A percentile compares a stretch with the other conserved stretches of the same genome.
Evolutionary conservation across 2,113 vertebrate genomes (phyloP).

Genomic region (Halichoerus grypus): DNA sequence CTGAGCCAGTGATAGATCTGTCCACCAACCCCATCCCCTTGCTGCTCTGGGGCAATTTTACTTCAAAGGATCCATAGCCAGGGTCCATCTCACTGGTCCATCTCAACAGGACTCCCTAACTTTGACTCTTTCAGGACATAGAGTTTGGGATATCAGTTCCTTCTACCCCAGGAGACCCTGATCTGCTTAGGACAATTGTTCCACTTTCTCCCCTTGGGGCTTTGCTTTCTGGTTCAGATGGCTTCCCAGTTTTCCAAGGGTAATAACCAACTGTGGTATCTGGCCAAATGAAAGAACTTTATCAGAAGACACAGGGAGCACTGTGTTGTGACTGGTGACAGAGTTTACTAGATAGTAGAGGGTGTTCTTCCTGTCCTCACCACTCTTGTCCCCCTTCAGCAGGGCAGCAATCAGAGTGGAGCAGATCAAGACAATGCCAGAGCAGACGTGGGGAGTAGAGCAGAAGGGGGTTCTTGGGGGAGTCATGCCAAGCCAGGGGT

Average conservation of each 20-base stretch:
- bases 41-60: background rate
- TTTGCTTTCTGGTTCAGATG: constrained; percentile 24
- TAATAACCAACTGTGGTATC: background rate
- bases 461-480: background rate
- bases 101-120: background rate
- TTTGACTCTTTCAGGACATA: background rate
- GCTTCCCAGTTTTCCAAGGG: background rate
- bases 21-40: background rate
- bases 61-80: background rate
- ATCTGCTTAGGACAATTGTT: background rate
- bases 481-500: too few relatives aligned
- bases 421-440: background rate
- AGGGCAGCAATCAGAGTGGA: background rate
- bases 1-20: background rate
- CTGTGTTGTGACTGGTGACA: background rate
- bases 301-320: background rate
- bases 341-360: background rate
- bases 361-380: background rate
- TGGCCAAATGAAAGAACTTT: background rate
- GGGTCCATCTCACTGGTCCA: background rate
- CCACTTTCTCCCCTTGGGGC: background rate
- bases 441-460: background rate
- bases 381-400: background rate
- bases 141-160: background rate
- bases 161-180: background rate